Percentiles rank a stretch among this genome's conserved stretches.
phyloP scores from a whole-genome alignment of 2,888 invertebrate species.

The Tenodera sinensis region DNA sequence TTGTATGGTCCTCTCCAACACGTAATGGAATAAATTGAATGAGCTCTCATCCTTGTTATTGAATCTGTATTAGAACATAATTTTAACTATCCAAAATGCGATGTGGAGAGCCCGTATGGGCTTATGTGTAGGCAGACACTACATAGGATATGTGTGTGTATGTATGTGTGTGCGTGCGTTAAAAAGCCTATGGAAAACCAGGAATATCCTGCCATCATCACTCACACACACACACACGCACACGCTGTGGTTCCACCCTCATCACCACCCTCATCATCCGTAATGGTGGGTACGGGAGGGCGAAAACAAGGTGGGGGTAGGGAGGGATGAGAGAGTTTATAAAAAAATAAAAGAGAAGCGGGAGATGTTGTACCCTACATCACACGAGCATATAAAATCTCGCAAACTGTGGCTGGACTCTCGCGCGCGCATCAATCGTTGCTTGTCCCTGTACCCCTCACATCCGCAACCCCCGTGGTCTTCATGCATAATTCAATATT shows the following conservation, averaged over 20 bases:
- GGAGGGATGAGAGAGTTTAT: neutral
- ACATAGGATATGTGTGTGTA: neutral
- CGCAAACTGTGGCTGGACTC: neutral
- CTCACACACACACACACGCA: neutral
- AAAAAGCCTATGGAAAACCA: neutral
- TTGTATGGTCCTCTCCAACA: neutral
- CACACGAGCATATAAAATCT: neutral
- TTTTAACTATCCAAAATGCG: neutral
- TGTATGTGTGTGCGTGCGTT: neutral
- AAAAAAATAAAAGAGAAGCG: neutral
- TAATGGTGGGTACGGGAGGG: neutral
- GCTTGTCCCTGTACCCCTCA: neutral
- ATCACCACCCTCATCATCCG: neutral
- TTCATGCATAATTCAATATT: constrained; percentile 24
- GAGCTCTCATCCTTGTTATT: neutral
- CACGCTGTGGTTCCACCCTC: neutral
- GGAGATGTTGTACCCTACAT: neutral
- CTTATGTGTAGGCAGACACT: too few relatives aligned
- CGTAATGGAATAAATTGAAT: neutral
- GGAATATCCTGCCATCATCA: neutral
- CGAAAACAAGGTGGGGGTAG: neutral
- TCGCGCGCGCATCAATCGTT: neutral
- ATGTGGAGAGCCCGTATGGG: too few relatives aligned
- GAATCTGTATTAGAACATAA: neutral
- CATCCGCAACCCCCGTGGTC: neutral